phyloP scores from a whole-genome alignment of 2,888 invertebrate species.

The Ormyrus nitidulus region DNA sequence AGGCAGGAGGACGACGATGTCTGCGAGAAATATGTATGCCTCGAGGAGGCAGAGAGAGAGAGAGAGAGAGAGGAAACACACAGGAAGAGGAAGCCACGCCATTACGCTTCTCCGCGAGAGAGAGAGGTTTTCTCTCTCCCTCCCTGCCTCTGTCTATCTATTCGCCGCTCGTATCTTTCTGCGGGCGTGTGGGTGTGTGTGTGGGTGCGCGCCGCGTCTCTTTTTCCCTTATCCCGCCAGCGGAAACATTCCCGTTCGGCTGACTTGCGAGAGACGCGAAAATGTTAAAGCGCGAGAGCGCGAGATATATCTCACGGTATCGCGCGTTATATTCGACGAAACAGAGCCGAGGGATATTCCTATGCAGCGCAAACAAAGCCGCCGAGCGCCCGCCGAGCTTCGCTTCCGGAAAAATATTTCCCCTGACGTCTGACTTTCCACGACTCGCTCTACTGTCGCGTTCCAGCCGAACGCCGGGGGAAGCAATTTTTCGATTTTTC shows the following conservation, averaged over 20 bases:
- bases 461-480: neutral
- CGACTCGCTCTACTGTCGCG: constrained; percentile 45
- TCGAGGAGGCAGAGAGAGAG: constrained; percentile 59
- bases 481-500: too few relatives aligned
- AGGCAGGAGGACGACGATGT: constrained; percentile 49
- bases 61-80: constrained; percentile 38
- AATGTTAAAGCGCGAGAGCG: constrained; percentile 34
- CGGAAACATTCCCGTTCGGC: constrained; percentile 53
- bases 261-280: constrained; percentile 42
- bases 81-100: constrained; percentile 58
- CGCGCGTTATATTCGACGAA: constrained; percentile 25
- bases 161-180: constrained; percentile 24
- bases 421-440: constrained; percentile 36
- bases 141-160: constrained; percentile 22
- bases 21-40: constrained; percentile 68
- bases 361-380: constrained; percentile 27
- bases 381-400: neutral
- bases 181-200: neutral
- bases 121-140: constrained; percentile 13
- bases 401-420: constrained; percentile 39
- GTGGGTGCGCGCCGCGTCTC: neutral
- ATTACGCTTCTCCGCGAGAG: constrained; percentile 48
- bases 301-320: constrained; percentile 1
- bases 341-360: constrained; percentile 8
- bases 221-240: constrained; percentile 30